Percentiles rank a stretch among this genome's conserved stretches.
phyloP scores from a whole-genome alignment of 2,797 vertebrate genomes.

The Anas capensis region DNA sequence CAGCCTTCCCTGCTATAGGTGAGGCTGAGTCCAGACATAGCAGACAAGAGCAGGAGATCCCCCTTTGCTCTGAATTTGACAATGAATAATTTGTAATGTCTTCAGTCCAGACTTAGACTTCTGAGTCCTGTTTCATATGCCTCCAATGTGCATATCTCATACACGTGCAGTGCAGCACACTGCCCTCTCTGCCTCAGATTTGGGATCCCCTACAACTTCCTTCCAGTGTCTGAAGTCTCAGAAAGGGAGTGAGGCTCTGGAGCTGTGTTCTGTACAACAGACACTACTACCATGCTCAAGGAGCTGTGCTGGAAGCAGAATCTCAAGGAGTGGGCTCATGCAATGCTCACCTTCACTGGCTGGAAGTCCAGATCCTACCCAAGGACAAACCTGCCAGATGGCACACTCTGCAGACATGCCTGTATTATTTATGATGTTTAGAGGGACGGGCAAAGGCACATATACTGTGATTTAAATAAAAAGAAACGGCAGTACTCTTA shows the following conservation, averaged over 20 bases:
- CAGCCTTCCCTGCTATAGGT: not conserved
- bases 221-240: not conserved
- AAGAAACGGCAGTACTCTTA: rapidly evolving
- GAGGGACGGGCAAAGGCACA: not conserved
- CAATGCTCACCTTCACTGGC: not conserved
- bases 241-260: not conserved
- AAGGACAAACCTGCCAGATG: not conserved
- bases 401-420: not conserved
- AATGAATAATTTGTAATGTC: not conserved
- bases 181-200: not conserved
- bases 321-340: rapidly evolving
- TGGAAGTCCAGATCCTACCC: not conserved
- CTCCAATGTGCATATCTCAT: not conserved
- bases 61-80: not conserved
- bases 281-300: rapidly evolving
- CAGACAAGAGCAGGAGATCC: not conserved
- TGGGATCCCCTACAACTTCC: not conserved
- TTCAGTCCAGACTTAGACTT: not conserved
- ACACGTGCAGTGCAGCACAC: rapidly evolving
- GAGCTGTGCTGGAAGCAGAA: not conserved
- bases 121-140: not conserved
- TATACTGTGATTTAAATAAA: not conserved
- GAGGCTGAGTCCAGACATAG: not conserved
- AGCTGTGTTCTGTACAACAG: not conserved
- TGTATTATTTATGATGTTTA: not conserved